Evolutionary conservation across 2,113 vertebrate species (phyloP).

Genomic region (Urocolius indicus): DNA sequence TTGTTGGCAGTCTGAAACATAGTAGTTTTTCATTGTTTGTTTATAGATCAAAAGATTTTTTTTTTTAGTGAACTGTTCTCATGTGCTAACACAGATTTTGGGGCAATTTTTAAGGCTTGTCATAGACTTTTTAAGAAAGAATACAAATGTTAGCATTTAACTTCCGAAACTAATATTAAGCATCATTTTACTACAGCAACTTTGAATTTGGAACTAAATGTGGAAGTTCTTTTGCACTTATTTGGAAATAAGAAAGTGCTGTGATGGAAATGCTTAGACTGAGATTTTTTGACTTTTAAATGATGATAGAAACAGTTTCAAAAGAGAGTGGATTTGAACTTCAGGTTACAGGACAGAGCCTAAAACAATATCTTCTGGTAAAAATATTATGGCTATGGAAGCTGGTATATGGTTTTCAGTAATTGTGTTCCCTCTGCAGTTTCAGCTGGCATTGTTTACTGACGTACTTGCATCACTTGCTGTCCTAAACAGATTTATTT

Average conservation of each 20-base stretch:
- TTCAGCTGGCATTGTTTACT: background rate
- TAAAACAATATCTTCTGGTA: background rate
- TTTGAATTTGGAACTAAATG: background rate
- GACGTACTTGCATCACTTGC: background rate
- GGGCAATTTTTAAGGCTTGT: background rate
- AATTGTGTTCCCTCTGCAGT: background rate
- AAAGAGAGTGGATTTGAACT: background rate
- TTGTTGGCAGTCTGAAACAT: background rate
- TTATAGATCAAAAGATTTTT: background rate
- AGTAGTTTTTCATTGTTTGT: background rate
- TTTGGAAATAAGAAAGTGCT: background rate
- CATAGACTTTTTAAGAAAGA: background rate
- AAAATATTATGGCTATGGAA: background rate
- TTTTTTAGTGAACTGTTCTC: background rate
- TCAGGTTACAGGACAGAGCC: background rate
- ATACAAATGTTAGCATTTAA: background rate
- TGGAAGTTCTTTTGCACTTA: background rate
- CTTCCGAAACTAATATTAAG: background rate
- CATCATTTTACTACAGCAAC: background rate
- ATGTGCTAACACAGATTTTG: background rate
- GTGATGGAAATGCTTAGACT: background rate
- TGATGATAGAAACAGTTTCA: background rate
- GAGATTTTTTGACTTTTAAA: background rate
- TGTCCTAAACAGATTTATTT: slow-evolving; percentile 2
- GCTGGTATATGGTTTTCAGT: background rate